Conservation (phyloP, 2,113 vertebrate species). For the Talpa occidentalis region DNA sequence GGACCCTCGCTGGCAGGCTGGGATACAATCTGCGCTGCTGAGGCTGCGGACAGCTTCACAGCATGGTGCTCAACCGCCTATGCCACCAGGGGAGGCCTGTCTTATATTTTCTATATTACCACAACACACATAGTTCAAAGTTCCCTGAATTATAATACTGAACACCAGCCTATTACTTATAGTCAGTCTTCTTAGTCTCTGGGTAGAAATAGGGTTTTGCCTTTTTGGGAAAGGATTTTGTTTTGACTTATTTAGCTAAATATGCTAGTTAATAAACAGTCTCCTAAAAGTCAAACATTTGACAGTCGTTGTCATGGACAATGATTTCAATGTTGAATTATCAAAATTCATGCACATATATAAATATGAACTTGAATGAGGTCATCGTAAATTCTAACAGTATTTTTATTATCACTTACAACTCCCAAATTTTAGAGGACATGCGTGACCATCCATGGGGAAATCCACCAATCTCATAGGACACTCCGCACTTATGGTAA, state of each 20-base stretch:
- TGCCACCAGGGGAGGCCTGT: too few relatives aligned
- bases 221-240: background rate
- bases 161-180: background rate
- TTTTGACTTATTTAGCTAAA: background rate
- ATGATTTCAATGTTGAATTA: slow-evolving; percentile 5
- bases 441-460: slow-evolving; percentile 99
- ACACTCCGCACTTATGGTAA: slow-evolving; percentile 98
- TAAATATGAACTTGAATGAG: background rate
- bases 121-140: background rate
- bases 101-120: background rate
- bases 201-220: background rate
- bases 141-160: background rate
- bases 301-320: background rate
- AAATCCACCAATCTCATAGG: slow-evolving; percentile 99
- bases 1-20: too few relatives aligned
- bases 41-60: too few relatives aligned
- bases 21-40: too few relatives aligned
- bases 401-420: slow-evolving; percentile 90
- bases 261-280: background rate
- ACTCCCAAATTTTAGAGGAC: slow-evolving; percentile 99
- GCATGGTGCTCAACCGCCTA: too few relatives aligned
- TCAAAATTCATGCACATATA: background rate
- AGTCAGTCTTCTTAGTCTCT: background rate
- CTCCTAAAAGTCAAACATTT: slow-evolving; percentile 8
- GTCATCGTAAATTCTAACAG: slow-evolving; percentile 38